Conservation (phyloP, 2,113 vertebrate genomes). For the Centrocercus urophasianus region DNA sequence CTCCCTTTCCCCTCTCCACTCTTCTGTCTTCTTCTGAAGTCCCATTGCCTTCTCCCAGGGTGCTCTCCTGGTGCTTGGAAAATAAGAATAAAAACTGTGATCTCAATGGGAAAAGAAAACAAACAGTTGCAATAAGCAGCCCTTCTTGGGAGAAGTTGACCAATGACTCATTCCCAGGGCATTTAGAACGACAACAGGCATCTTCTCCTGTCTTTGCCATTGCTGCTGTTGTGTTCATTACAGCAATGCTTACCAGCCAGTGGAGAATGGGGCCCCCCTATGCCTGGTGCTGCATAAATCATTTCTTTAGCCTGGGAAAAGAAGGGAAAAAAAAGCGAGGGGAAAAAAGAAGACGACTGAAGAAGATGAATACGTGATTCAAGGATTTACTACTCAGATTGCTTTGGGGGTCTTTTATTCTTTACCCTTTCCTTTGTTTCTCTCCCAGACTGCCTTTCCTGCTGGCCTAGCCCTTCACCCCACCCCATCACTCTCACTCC, state of each 20-base stretch:
- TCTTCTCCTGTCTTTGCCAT: conserved; percentile 37
- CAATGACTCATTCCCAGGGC: conserved; percentile 27
- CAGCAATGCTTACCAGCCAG: conserved; percentile 53
- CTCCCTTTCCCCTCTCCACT: background rate
- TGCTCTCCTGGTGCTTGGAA: background rate
- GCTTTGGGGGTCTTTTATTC: conserved; percentile 65
- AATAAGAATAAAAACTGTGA: background rate
- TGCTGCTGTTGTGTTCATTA: conserved; percentile 31
- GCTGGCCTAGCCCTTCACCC: conserved; percentile 56
- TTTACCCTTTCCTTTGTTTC: conserved; percentile 46
- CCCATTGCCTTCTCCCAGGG: background rate
- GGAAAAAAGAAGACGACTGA: background rate
- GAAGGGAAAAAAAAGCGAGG: background rate
- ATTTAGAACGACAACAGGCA: conserved; percentile 52
- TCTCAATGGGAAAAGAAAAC: background rate
- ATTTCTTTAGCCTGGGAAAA: conserved; percentile 61
- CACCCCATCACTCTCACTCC: conserved; percentile 22
- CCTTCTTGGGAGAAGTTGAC: conserved; percentile 32
- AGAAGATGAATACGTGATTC: conserved; percentile 65
- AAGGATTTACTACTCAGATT: conserved; percentile 67
- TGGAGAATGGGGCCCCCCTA: conserved; percentile 62
- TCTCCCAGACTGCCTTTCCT: conserved; percentile 51
- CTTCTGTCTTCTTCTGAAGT: background rate
- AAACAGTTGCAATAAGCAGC: background rate
- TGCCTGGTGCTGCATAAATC: conserved; percentile 69